Conservation (phyloP, 2,113 vertebrate genomes). For the Plestiodon gilberti region DNA sequence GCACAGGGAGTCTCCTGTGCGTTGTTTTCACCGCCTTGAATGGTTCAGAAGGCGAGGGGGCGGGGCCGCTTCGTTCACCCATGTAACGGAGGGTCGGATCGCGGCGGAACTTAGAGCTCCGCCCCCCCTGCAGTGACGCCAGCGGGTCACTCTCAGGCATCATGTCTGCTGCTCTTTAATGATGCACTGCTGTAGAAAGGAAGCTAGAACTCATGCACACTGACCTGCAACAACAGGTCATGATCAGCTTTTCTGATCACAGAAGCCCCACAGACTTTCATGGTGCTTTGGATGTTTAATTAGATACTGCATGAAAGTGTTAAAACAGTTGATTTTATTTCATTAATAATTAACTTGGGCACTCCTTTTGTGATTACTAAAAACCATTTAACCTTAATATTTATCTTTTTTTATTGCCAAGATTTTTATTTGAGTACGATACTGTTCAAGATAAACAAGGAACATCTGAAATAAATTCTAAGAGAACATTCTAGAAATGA, state of each 20-base stretch:
- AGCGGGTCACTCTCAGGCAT: background rate
- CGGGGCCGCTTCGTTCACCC: no score
- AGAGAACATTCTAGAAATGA: background rate
- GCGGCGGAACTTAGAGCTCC: no score
- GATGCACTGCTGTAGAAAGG: background rate
- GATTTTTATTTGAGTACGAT: background rate
- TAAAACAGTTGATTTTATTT: constrained; percentile 45
- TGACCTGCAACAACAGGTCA: background rate
- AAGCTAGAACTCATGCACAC: background rate
- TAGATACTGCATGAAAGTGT: constrained; percentile 14
- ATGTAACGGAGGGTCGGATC: no score
- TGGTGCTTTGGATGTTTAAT: constrained; percentile 13
- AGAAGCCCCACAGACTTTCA: background rate
- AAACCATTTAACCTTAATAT: background rate
- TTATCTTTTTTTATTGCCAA: background rate
- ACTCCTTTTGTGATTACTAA: constrained; percentile 1
- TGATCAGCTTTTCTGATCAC: background rate
- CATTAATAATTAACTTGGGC: constrained; percentile 30
- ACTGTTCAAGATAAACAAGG: background rate
- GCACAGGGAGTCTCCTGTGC: no score
- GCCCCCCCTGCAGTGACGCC: no score
- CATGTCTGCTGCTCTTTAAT: background rate
- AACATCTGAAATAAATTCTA: constrained; percentile 24
- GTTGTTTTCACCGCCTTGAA: no score
- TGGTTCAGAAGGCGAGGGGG: no score